Conservation (phyloP, 2,797 vertebrate genomes). For the Amblyraja radiata region DNA sequence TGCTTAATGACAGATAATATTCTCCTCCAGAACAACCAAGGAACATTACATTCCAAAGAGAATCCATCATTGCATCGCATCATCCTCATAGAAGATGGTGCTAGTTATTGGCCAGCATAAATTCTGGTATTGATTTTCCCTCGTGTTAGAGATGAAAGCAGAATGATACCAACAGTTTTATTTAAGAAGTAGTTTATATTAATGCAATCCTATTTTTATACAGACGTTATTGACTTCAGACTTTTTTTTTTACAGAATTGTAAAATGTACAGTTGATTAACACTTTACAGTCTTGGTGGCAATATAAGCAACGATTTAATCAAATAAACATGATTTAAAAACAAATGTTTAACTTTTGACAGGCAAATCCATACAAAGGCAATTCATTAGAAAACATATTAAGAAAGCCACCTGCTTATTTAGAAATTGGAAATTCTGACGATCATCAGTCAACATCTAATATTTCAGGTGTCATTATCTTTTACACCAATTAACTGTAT, state of each 20-base stretch:
- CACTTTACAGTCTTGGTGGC: neutral
- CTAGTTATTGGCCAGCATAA: neutral
- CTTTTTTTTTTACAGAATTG: neutral
- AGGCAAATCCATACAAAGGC: neutral
- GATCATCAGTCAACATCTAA: neutral
- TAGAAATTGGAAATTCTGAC: neutral
- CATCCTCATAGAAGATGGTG: no score
- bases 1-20: no score
- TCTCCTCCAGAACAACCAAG: no score
- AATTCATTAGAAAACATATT: neutral
- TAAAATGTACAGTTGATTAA: neutral
- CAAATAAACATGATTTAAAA: neutral
- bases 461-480: neutral
- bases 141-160: neutral
- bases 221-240: neutral
- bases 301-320: neutral
- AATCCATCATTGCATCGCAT: neutral
- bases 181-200: neutral
- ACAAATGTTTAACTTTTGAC: neutral
- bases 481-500: neutral
- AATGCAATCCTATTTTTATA: neutral
- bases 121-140: neutral
- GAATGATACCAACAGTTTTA: neutral
- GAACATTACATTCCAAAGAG: neutral
- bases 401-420: neutral